Evolutionary conservation across 2,888 invertebrate genomes (phyloP), one percentile per base, ranked within the genome.

Genomic region (Macrosiphum euphorbiae): DNA sequence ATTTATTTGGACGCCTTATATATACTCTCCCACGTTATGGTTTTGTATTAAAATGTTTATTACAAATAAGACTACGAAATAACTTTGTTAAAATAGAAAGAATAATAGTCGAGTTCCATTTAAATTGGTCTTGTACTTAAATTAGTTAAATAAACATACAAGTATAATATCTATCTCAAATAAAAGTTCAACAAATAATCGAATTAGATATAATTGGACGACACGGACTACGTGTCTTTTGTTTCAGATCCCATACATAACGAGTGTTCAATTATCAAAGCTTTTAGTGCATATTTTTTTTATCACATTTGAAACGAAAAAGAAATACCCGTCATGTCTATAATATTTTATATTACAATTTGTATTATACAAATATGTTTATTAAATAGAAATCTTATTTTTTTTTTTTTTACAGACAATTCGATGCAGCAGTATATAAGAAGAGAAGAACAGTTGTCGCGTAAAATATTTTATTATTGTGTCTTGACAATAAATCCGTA

Each of bases 391-490:
- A 50, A 35, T 24, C n/a, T 35, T 7, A 3, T 44, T 44, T 35
- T n/a, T n/a, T n/a, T 67, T 47, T 67, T 35, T 47, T 24, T 47
- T 24, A 13, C 50, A 41, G 11, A n/a, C 90, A 50, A 90, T 50
- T 50, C n/a, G 67, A 47, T 24, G 90, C 50, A 7, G 28, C n/a
- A n/a, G n/a, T n/a, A n/a, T 44, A 44, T n/a, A 50, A 26, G 50
- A 78, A 35, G 35, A 35, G 11, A 47, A 78, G 24, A 47, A 52
- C n/a, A 47, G 35, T 90, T 78, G 67, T 67, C 67, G n/a, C 67
- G 47, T 78, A 90, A 90, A 78, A 78, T 50, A 78, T 35, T 90
- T 78, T 90, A 78, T 78, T 90, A 78, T 50, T 50, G 90, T 50
- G 50, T 90, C 44, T 67, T n/a, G 61, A n/a, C 67, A 67, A 90